Evolutionary conservation across 2,797 vertebrate species (phyloP).

Genomic region (Aldrovandia affinis): DNA sequence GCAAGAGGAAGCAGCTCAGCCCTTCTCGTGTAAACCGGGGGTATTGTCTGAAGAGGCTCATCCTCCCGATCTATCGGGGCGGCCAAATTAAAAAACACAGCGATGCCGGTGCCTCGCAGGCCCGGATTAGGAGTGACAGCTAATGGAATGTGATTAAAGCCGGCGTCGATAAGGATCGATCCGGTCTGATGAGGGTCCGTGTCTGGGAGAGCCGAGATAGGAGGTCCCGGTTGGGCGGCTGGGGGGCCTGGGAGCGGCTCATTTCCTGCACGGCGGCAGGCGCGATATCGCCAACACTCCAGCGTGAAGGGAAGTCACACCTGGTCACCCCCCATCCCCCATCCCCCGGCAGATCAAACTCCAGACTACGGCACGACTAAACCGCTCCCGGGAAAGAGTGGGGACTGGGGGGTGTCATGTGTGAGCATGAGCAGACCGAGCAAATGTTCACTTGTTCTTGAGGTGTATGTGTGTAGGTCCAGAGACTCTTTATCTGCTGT

Average conservation of each 20-base stretch:
- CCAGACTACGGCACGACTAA: neutral
- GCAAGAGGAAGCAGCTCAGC: neutral
- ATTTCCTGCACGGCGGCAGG: neutral
- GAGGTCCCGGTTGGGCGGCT: neutral
- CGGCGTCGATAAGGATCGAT: constrained; percentile 82
- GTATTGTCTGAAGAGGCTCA: constrained; percentile 1
- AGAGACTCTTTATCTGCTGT: no score
- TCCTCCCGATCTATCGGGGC: neutral
- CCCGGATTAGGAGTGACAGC: constrained; percentile 61
- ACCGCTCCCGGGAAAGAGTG: no score
- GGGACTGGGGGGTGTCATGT: no score
- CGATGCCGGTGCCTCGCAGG: neutral
- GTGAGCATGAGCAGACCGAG: no score
- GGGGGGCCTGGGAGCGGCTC: neutral
- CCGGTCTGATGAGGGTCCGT: constrained; percentile 39
- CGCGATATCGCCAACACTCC: neutral
- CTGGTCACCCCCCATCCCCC: neutral
- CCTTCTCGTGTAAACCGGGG: neutral
- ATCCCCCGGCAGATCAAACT: neutral
- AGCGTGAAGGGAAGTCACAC: constrained; percentile 4
- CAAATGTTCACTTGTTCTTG: no score
- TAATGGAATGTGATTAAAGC: constrained; percentile 87
- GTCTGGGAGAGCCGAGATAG: constrained; percentile 49
- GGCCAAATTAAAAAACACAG: neutral
- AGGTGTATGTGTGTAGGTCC: no score